Percentiles rank a stretch among this genome's conserved stretches.
These are phyloP conservation scores for Empis livida DNA, from an alignment of 2,888 invertebrate species.

Conservation along the genomic window DNA sequence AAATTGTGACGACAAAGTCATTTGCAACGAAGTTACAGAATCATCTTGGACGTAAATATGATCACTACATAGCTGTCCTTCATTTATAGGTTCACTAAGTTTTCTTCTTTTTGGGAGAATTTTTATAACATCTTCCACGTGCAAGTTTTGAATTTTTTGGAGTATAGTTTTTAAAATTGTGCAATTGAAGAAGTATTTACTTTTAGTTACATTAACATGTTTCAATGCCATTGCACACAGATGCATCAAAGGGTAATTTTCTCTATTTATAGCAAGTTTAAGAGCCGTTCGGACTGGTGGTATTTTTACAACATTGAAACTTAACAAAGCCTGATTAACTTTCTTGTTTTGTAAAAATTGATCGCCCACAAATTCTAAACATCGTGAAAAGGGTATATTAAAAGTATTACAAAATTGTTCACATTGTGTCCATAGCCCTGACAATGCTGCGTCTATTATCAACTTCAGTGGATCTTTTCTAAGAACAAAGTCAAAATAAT, in stretches of 20 bases:
- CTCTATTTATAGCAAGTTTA: conserved; percentile 36
- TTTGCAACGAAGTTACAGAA: conserved; percentile 28
- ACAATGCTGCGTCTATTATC: conserved; percentile 31
- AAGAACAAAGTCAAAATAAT: neutral
- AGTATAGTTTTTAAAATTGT: conserved; percentile 24
- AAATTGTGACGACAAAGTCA: conserved; percentile 36
- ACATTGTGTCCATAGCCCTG: conserved; percentile 29
- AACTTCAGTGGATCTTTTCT: conserved; percentile 31
- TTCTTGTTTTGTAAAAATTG: conserved; percentile 60
- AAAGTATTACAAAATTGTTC: conserved; percentile 36
- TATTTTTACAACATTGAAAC: conserved; percentile 64
- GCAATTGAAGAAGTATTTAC: conserved; percentile 25
- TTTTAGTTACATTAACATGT: conserved; percentile 27
- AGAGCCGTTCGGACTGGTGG: conserved; percentile 35
- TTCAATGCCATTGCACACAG: conserved; percentile 36
- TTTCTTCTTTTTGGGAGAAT: conserved; percentile 21
- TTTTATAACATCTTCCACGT: conserved; percentile 28
- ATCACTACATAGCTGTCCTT: conserved; percentile 29
- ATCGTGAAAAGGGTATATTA: conserved; percentile 30
- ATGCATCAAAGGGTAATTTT: conserved; percentile 34
- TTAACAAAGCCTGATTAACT: conserved; percentile 61
- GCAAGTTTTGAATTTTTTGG: conserved; percentile 27
- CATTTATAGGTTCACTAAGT: conserved; percentile 17
- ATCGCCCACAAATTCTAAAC: conserved; percentile 69
- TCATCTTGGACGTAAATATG: conserved; percentile 31